Evolutionary conservation across 2,113 vertebrate genomes (phyloP), one percentile per base, ranked within the genome.

Genomic region (Phaetusa simplex): DNA sequence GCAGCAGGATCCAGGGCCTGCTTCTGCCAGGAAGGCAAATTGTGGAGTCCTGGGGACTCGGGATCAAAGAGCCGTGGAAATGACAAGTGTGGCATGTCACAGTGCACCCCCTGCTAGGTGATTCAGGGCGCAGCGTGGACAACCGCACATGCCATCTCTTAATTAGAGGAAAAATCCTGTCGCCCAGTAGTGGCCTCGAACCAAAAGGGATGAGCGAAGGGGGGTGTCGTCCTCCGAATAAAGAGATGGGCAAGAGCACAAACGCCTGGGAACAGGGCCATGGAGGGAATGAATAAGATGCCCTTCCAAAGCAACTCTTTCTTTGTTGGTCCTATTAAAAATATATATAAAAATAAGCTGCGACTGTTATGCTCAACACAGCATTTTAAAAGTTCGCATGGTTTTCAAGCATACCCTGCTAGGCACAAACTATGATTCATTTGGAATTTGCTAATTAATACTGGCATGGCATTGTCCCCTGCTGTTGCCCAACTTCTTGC

Each of bases 391-490:
- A 93, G 88, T 89, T 95, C 91, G 64, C 82, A 24, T 70, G 45
- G 3, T 84, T 96, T 85, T 89, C 64, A 89, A 42, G 90, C 61
- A 23, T 86, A 86, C 64, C 93, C 96, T 1, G 23, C 90, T 92
- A 96, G 90, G 90, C 91, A 79, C 86, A 96, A 95, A 82, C 78
- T 45, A 82, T 78, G 95, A 94, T 92, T 96, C 89, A 92, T 91
- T 96, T 95, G 89, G 83, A 83, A 94, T 86, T 91, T 94, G 86
- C 91, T 97, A 97, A 97, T 98, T 96, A 97, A 97, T 93, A 93
- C 83, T 96, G 96, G 87, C 81, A 84, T 73, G 82, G 77, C 12
- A 5, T 90, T 94, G 92, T 95, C 86, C 81, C 96, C 95, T 92
- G 89, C 95, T 95, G 96, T 74, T 93, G 92, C 82, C 91, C 93